phyloP scores from a whole-genome alignment of 92 coral and sea anemone genomes.

The Umimayanthus kanabou region DNA sequence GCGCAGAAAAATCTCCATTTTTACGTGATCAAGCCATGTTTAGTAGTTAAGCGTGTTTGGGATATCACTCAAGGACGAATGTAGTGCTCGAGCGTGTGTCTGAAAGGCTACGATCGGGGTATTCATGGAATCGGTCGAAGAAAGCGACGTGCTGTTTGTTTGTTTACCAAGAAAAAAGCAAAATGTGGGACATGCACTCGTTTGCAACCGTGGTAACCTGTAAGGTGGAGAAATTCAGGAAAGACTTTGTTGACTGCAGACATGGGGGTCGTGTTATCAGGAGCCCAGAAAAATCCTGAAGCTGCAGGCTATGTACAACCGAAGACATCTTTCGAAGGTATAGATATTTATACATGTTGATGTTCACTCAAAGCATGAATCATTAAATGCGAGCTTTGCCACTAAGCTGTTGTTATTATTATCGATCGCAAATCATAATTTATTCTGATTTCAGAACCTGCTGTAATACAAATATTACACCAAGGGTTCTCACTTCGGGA shows the following conservation, averaged over 20 bases:
- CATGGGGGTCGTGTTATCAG: conserved; percentile 29
- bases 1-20: not conserved
- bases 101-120: not conserved
- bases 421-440: not conserved
- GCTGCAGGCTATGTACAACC: not conserved
- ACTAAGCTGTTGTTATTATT: not conserved
- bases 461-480: not conserved
- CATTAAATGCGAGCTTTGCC: not conserved
- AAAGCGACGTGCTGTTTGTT: not conserved
- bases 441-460: not conserved
- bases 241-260: not conserved
- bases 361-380: not conserved
- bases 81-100: not conserved
- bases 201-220: not conserved
- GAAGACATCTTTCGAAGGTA: conserved; percentile 8
- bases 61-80: not conserved
- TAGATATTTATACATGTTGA: no score
- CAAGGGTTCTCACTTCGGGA: conserved; percentile 29
- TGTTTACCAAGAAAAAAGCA: not conserved
- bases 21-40: not conserved
- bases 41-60: not conserved
- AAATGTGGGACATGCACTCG: not conserved
- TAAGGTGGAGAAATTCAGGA: no score
- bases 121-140: not conserved
- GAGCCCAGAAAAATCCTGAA: not conserved